Evolutionary conservation across 2,888 invertebrate species (phyloP).

Genomic region (Apoda limacodes): DNA sequence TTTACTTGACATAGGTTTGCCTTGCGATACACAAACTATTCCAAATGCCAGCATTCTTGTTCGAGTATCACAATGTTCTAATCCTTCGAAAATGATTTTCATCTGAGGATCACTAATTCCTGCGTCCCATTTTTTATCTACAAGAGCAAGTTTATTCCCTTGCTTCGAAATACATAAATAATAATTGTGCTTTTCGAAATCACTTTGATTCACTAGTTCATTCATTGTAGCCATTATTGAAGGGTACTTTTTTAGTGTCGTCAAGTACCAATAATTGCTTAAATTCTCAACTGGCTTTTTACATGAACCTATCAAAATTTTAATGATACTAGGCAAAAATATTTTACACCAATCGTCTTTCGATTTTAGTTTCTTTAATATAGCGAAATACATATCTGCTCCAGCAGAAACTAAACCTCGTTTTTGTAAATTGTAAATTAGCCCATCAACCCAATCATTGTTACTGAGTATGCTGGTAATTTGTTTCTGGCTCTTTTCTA

Average conservation of each 20-base stretch:
- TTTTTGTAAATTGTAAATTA: slow-evolving; percentile 51
- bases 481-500: slow-evolving; percentile 31
- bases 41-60: slow-evolving; percentile 57
- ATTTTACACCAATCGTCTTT: slow-evolving; percentile 52
- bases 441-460: slow-evolving; percentile 39
- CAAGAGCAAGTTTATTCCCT: slow-evolving; percentile 42
- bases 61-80: slow-evolving; percentile 40
- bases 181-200: too few relatives aligned
- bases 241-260: slow-evolving; percentile 56
- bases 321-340: slow-evolving; percentile 38
- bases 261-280: slow-evolving; percentile 61
- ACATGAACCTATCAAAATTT: slow-evolving; percentile 30
- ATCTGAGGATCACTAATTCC: slow-evolving; percentile 19
- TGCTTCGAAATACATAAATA: slow-evolving; percentile 46
- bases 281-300: slow-evolving; percentile 51
- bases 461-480: slow-evolving; percentile 21
- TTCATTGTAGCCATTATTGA: slow-evolving; percentile 26
- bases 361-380: slow-evolving; percentile 46
- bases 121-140: slow-evolving; percentile 28
- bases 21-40: slow-evolving; percentile 45
- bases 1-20: slow-evolving; percentile 34
- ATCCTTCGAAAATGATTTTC: slow-evolving; percentile 27
- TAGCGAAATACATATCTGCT: slow-evolving; percentile 67
- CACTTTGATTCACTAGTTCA: slow-evolving; percentile 33
- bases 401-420: slow-evolving; percentile 70